Base-by-base conservation (phyloP, 2,113 vertebrate species). In the Haemorhous mexicanus region DNA sequence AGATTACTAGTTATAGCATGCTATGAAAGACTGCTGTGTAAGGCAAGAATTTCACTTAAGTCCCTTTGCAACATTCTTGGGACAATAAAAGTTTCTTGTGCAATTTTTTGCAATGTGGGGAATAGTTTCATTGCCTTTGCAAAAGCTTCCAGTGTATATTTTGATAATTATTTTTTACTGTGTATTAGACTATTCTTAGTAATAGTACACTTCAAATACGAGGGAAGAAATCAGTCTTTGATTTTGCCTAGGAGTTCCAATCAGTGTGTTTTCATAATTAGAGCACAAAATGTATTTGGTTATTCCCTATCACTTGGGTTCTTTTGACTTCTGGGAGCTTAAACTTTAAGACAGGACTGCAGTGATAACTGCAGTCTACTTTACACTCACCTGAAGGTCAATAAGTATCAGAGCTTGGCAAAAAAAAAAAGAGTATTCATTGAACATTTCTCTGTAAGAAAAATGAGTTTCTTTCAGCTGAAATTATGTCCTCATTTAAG, bases 1-100 rank as follows among this genome's bases (percentile, higher is more conserved):
- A 84, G 98, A 98, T 98, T 98, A 98, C 96, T 96, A 96, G 97
- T 91, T 97, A 76, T 89, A 97, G 93, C 95, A 89, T 91, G 89
- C 90, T 84, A 85, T 63, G 93, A 89, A 94, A 92, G 95, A 95
- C 74, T 95, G 96, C 94, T 96, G 95, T 93, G 95, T 69, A 95
- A 91, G 89, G 83, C 89, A 95, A 96, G 84, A 89, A 95, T 94
- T 94, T 73, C 89, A 83, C 94, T 97, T 95, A 95, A 97, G 95
- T 97, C 93, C 88, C 85, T 97, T 93, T 43, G 77, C 70, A 68
- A 70, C 81, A 55, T 89, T 85, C 89, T 81, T 52, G 78, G 78
- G 27, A 55, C 39, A 43, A 63, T 5, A 79, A 16, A 93, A 88
- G 9, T 64, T 81, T 84, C 69, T 90, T 70, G 32, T 55, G 39